A percentile compares a stretch with the other conserved stretches of the same genome.
phyloP scores from a whole-genome alignment of 2,797 vertebrate species.

The Pelobates cultripes region DNA sequence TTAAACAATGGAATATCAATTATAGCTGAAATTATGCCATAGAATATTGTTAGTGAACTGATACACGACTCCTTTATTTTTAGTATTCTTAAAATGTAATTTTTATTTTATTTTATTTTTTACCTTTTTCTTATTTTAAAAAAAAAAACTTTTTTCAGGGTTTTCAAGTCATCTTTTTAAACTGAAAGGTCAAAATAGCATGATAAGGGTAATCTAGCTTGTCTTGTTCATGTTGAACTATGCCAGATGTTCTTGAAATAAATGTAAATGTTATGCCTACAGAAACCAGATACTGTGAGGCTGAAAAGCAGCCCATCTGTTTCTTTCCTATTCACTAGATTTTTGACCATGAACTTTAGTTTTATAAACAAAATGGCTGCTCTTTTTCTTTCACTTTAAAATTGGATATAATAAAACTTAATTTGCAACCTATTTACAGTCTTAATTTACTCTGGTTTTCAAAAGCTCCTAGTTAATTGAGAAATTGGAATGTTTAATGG shows the following conservation, averaged over 20 bases:
- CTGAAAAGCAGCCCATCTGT: conserved; percentile 15
- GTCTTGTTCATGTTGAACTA: conserved; percentile 26
- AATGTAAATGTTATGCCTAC: conserved; percentile 37
- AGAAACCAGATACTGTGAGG: conserved; percentile 18
- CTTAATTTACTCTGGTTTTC: no score
- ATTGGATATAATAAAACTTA: no score
- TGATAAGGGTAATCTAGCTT: conserved; percentile 37
- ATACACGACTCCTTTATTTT: no score
- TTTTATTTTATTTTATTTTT: not conserved
- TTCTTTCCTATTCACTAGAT: not conserved
- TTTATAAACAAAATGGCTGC: not conserved
- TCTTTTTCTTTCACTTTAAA: no score
- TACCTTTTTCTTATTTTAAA: not conserved
- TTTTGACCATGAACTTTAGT: conserved; percentile 11
- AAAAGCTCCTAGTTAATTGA: no score
- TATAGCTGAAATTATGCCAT: no score
- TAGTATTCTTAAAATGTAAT: no score
- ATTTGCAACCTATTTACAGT: no score
- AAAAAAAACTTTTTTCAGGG: no score
- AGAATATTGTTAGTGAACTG: no score
- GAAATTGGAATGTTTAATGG: no score
- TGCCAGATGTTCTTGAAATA: conserved; percentile 44
- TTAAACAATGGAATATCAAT: no score
- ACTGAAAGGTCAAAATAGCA: conserved; percentile 14
- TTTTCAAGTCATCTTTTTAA: not conserved